phyloP scores from a whole-genome alignment of 2,888 invertebrate genomes.

The Sphaerophoria rueppellii region DNA sequence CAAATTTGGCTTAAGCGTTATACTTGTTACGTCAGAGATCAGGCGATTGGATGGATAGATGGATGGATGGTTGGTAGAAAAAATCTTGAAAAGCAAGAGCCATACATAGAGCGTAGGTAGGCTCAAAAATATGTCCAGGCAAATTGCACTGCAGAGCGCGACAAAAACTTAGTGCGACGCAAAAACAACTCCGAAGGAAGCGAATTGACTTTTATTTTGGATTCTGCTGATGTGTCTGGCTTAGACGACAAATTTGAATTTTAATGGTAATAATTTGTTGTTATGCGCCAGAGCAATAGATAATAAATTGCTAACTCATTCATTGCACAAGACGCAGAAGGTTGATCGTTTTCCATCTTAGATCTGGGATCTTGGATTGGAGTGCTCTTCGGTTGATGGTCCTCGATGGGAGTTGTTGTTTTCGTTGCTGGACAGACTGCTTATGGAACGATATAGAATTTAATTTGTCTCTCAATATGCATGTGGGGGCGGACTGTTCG shows the following conservation, averaged over 20 bases:
- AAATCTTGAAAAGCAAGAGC: conserved; percentile 15
- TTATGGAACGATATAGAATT: conserved; percentile 61
- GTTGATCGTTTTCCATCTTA: conserved; percentile 46
- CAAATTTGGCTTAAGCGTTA: conserved; percentile 64
- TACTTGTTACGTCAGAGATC: conserved; percentile 61
- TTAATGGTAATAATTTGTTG: conserved; percentile 74
- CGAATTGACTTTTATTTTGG: conserved; percentile 20
- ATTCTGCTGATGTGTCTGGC: conserved; percentile 32
- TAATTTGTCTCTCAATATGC: conserved; percentile 72
- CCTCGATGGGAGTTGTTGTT: conserved; percentile 23
- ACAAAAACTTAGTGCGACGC: conserved; percentile 35
- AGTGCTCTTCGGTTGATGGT: conserved; percentile 57
- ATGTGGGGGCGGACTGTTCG: conserved; percentile 71
- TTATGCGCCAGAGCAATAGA: conserved; percentile 64
- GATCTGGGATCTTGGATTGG: not conserved
- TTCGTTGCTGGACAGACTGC: conserved; percentile 59
- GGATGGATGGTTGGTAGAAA: conserved; percentile 29
- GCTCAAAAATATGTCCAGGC: conserved; percentile 67
- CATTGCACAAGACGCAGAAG: conserved; percentile 72
- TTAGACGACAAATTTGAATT: conserved; percentile 73
- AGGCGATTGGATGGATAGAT: conserved; percentile 31
- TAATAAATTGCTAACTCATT: conserved; percentile 71
- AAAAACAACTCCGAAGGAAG: conserved; percentile 30
- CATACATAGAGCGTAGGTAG: conserved; percentile 38
- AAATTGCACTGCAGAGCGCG: conserved; percentile 58